A percentile compares a stretch with the other conserved stretches of the same genome.
phyloP scores from a whole-genome alignment of 37 sponge, comb jelly and placozoan genomes.

The Chondrosia reniformis region DNA sequence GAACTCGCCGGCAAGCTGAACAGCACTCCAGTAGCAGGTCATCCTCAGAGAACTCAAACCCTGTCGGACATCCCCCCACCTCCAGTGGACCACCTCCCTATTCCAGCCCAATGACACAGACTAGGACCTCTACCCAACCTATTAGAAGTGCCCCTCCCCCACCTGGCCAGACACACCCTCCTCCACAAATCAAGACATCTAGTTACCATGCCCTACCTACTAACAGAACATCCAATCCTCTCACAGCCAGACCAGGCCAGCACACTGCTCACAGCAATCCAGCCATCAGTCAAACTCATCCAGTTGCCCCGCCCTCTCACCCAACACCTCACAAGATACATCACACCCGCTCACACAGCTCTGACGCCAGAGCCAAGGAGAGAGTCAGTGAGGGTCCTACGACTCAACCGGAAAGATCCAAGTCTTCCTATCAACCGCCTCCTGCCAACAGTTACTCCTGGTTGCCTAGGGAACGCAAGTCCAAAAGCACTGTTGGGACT shows the following conservation, averaged over 20 bases:
- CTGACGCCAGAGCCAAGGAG: constrained; percentile 8
- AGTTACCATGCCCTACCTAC: no score
- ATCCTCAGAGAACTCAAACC: constrained; percentile 10
- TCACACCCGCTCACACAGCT: constrained; percentile 5
- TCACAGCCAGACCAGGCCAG: not conserved
- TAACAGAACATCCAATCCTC: not conserved
- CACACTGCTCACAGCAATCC: not conserved
- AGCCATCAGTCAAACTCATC: not conserved
- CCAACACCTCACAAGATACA: not conserved
- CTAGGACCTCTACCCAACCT: no score
- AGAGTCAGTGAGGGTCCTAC: not conserved
- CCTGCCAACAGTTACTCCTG: not conserved
- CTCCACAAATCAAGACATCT: no score
- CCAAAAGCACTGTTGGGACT: not conserved
- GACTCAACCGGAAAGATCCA: not conserved
- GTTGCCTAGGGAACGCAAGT: not conserved
- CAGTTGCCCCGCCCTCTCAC: not conserved
- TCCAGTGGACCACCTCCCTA: constrained; percentile 9
- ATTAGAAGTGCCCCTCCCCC: not conserved
- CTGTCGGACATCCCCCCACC: not conserved
- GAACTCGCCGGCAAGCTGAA: not conserved
- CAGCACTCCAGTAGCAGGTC: not conserved
- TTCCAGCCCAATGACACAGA: no score
- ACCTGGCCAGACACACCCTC: not conserved
- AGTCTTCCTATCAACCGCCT: not conserved